Evolutionary conservation across 2,797 vertebrate species (phyloP), one percentile per base, ranked within the genome.

Genomic region (Momotus momota): DNA sequence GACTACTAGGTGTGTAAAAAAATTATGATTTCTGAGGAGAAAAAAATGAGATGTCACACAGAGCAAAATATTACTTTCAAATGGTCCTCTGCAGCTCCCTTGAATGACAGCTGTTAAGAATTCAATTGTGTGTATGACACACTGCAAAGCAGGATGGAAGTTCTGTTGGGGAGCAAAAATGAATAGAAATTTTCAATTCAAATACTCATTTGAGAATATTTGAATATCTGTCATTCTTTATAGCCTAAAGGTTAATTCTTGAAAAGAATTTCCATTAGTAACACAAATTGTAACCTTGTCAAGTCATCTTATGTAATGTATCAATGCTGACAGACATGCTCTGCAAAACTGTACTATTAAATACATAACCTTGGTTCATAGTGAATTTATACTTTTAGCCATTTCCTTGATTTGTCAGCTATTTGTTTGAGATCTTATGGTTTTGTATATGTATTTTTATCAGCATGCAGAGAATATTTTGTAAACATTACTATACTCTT

Each of bases 61-160:
- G 98, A 98, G 98, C 97, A 98, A 98, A 99, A 98, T 98, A 98
- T 98, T 98, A 98, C 98, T 98, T 98, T 98, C 98, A 98, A 98
- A 98, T 98, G 96, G 98, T 98, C 97, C 97, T 98, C 97, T 73
- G 90, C 91, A 93, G 96, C 79, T 97, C 71, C 45, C 95, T 94
- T 98, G 98, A 98, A 97, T 98, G 98, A 98, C 98, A 98, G 98
- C 98, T 98, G 97, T 97, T 98, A 96, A 95, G 96, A 97, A 98
- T 97, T 98, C 98, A 98, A 97, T 98, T 98, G 97, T 97, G 96
- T 97, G 95, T 95, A 88, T 97, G 97, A 97, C 97, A 97, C 26
- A 72, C 93, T 95, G 91, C 96, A 97, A 93, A 95, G 90, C 75
- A 97, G 94, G 92, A 94, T 97, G 83, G 89, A 97, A 96, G 91